A percentile compares a stretch with the other conserved stretches of the same genome.
These are phyloP conservation scores for Lucilia sericata DNA, from an alignment of 1,140 invertebrate species.

Conservation along the genomic window DNA sequence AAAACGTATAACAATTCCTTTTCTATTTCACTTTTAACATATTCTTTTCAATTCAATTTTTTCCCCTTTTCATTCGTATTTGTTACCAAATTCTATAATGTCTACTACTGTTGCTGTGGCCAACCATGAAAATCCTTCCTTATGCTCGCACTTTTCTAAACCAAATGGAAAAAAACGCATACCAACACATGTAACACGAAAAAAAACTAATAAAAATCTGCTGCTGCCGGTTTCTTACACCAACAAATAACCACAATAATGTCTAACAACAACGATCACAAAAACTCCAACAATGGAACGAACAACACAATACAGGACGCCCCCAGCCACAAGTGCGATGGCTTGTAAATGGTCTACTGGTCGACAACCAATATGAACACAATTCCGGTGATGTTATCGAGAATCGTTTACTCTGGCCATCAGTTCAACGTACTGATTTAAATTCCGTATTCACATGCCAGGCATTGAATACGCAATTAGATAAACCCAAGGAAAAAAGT, in stretches of 20 bases:
- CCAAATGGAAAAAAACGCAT: no score
- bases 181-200: background rate
- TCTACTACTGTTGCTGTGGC: conserved; percentile 14
- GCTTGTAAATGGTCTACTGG: conserved; percentile 80
- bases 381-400: conserved; percentile 87
- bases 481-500: conserved; percentile 79
- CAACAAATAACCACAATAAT: conserved; percentile 5
- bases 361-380: conserved; percentile 85
- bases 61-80: background rate
- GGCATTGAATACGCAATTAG: conserved; percentile 84
- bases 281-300: background rate
- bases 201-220: background rate
- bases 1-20: background rate
- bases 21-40: conserved; percentile 1
- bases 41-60: no score
- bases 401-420: conserved; percentile 81
- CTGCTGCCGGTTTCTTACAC: background rate
- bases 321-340: conserved; percentile 76
- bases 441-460: conserved; percentile 86
- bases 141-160: background rate
- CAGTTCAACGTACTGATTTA: conserved; percentile 81
- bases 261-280: background rate
- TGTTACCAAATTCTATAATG: background rate
- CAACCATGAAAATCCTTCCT: conserved; percentile 3
- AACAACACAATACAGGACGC: conserved; percentile 70